Evolutionary conservation across 2,797 vertebrate genomes (phyloP).

Genomic region (Sylvia borin): DNA sequence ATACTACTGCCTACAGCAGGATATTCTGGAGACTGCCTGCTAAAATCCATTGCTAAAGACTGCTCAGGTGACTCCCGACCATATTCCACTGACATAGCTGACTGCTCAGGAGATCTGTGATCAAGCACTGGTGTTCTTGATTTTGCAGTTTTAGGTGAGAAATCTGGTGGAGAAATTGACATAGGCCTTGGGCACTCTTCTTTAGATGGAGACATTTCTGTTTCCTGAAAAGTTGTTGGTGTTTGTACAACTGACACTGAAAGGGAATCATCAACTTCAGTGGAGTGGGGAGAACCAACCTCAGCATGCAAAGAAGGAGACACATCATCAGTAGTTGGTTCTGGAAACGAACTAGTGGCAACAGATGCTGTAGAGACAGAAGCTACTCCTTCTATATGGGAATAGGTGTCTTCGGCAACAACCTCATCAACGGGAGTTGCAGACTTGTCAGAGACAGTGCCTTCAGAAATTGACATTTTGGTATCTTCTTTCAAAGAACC

Average conservation of each 20-base stretch:
- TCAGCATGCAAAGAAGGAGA: slow-evolving; percentile 96
- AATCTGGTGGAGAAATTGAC: slow-evolving; percentile 95
- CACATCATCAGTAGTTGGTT: slow-evolving; percentile 91
- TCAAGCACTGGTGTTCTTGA: slow-evolving; percentile 82
- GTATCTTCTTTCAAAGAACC: slow-evolving; percentile 91
- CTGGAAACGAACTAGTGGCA: slow-evolving; percentile 94
- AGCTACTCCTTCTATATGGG: slow-evolving; percentile 89
- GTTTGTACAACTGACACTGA: slow-evolving; percentile 98
- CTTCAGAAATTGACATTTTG: slow-evolving; percentile 99
- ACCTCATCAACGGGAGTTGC: slow-evolving; percentile 93
- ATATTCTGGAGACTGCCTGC: slow-evolving; percentile 93
- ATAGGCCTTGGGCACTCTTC: slow-evolving; percentile 94
- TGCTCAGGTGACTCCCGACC: slow-evolving; percentile 92
- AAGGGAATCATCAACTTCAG: slow-evolving; percentile 96
- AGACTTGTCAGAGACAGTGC: slow-evolving; percentile 95
- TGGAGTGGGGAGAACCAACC: slow-evolving; percentile 95
- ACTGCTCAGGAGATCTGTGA: slow-evolving; percentile 88
- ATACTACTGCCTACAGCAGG: slow-evolving; percentile 73
- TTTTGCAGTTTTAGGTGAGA: slow-evolving; percentile 90
- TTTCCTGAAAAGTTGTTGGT: slow-evolving; percentile 92
- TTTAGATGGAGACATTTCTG: slow-evolving; percentile 91
- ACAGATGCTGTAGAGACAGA: slow-evolving; percentile 95
- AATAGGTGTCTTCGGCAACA: slow-evolving; percentile 94
- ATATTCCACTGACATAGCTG: slow-evolving; percentile 89
- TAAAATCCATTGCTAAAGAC: slow-evolving; percentile 93